phyloP scores from a whole-genome alignment of 2,888 invertebrate genomes.

The Psylliodes chrysocephalus region DNA sequence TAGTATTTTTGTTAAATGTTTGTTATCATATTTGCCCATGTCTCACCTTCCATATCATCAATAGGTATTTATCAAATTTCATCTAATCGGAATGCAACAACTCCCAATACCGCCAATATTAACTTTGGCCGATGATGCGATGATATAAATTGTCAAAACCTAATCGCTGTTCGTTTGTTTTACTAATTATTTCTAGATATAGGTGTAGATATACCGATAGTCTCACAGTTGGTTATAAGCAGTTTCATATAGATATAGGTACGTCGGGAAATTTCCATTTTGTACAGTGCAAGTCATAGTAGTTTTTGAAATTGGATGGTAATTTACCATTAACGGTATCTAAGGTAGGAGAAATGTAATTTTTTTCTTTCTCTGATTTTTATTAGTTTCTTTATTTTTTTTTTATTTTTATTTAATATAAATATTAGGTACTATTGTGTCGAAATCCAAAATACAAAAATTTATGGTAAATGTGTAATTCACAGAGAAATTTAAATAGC shows the following conservation, averaged over 20 bases:
- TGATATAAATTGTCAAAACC: conserved; percentile 1
- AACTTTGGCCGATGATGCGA: not conserved
- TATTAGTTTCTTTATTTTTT: too few species aligned
- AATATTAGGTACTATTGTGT: too few species aligned
- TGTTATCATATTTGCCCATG: not conserved
- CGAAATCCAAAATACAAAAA: too few species aligned
- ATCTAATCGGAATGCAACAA: conserved; percentile 5
- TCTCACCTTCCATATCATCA: not conserved
- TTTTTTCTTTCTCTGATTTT: too few species aligned
- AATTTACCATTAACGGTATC: too few species aligned
- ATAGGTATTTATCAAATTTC: not conserved
- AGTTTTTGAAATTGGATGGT: too few species aligned
- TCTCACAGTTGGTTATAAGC: not conserved
- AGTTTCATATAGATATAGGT: not conserved
- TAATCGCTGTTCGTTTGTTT: not conserved
- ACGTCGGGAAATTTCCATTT: not conserved
- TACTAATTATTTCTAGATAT: not conserved
- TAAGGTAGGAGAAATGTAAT: too few species aligned
- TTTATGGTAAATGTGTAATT: too few species aligned
- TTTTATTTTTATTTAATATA: too few species aligned
- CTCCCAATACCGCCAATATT: not conserved
- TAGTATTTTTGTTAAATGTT: too few species aligned
- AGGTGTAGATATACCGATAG: not conserved
- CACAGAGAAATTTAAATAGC: too few species aligned
- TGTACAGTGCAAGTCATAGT: too few species aligned